A percentile compares a stretch with the other conserved stretches of the same genome.
Conservation (phyloP, 37 sponge, comb jelly and placozoan genomes). For the Mnemiopsis leidyi region DNA sequence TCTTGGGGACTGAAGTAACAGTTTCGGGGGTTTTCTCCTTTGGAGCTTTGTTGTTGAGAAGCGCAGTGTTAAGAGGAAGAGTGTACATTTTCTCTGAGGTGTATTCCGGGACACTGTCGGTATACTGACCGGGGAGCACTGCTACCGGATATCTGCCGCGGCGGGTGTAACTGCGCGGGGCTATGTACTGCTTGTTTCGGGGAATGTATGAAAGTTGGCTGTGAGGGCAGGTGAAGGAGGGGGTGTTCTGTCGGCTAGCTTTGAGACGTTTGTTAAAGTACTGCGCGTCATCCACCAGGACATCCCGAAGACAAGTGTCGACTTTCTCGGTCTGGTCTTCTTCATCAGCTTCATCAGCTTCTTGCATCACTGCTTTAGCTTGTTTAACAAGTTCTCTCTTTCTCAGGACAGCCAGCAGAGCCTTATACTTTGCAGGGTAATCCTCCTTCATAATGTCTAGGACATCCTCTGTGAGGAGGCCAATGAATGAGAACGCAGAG, state of each 20-base stretch:
- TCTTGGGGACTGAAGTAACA: neutral
- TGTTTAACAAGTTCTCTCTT: neutral
- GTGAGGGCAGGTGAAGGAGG: neutral
- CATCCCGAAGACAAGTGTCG: neutral
- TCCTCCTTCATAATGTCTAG: conserved; percentile 34
- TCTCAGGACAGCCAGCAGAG: neutral
- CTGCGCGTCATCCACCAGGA: neutral
- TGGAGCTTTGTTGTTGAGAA: neutral
- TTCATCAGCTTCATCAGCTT: conserved; percentile 24
- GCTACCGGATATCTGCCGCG: conserved; percentile 79
- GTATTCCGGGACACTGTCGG: conserved; percentile 68
- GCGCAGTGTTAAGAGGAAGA: conserved; percentile 7
- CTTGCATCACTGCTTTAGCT: neutral
- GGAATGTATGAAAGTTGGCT: neutral
- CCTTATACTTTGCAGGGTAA: conserved; percentile 17
- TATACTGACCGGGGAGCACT: conserved; percentile 81
- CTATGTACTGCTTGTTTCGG: conserved; percentile 55
- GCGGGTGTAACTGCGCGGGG: neutral
- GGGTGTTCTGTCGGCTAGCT: neutral
- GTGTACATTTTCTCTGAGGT: conserved; percentile 20
- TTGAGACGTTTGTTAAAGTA: conserved; percentile 50
- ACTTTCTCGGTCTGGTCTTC: neutral
- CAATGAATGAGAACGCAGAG: conserved; percentile 34
- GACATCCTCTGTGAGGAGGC: neutral
- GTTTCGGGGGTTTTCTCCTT: neutral